Base-by-base conservation (phyloP, 2,113 vertebrate genomes). In the Coryphaenoides rupestris region DNA sequence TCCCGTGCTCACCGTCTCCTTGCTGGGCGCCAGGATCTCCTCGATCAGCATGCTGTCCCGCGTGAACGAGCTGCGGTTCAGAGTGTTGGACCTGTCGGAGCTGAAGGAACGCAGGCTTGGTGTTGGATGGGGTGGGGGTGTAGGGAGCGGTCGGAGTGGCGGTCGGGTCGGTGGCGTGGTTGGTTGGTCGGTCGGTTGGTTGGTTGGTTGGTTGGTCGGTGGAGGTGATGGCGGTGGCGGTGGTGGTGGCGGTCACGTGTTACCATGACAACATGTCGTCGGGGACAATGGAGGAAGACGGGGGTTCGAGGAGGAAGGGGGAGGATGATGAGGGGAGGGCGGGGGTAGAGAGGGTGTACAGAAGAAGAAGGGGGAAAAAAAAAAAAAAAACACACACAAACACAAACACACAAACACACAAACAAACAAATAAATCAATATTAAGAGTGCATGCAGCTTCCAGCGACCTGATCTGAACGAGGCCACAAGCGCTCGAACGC, bases 81-180 rank as follows among this genome's bases (percentile, higher is more conserved):
- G 87, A n/a, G 95, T 98, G 91, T 98, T 96, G 82, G 97, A 98
- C 95, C 96, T 98, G 93, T 98, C 97, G 90, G 96, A 99, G 96
- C 97, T 98, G 95, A 99, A 99, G 94, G 97, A 98, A 93, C 95
- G 95, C 88, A 99, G 94, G 92, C 96, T 88, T 98, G 95, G 84
- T 93, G 93, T 90, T 91, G 88, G 24, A 54, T 26, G 17, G 49
- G 56, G 33, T 55, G 63, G 40, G 55, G 47, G 79, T 63, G 28
- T 47, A 63, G 62, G 61, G 15, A 13, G 60, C 13, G 19, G 5
- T 17, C 0, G 57, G 17, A 9, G 55, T 46, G 3, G 56, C 40
- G 21, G 45, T 19, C n/a, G n/a, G n/a, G n/a, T n/a, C n/a, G n/a
- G n/a, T n/a, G n/a, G n/a, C n/a, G n/a, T n/a, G n/a, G n/a, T n/a